Conservation (phyloP, 2,113 vertebrate genomes). For the Hippocampus barbouri region DNA sequence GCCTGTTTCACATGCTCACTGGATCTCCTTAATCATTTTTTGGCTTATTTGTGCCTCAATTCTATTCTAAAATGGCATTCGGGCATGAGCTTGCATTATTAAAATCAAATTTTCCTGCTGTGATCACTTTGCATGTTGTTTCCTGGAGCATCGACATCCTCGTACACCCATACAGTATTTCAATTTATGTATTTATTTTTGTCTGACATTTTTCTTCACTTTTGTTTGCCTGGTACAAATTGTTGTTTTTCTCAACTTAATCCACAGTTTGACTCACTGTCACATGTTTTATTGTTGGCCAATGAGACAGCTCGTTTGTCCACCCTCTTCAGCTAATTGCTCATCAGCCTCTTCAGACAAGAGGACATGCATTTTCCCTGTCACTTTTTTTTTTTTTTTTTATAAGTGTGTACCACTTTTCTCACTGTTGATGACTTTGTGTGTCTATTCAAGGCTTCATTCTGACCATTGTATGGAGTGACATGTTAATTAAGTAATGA, state of each 20-base stretch:
- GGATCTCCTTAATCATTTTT: background rate
- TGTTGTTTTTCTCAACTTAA: background rate
- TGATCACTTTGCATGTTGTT: background rate
- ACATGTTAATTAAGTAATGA: background rate
- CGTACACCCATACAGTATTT: background rate
- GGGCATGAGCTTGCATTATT: background rate
- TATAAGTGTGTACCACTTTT: constrained; percentile 2
- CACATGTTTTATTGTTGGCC: background rate
- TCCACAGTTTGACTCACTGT: background rate
- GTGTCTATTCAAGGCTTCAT: background rate
- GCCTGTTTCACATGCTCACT: constrained; percentile 1
- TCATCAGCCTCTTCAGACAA: constrained; percentile 9
- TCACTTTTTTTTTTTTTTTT: background rate
- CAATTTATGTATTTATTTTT: background rate
- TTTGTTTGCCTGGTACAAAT: background rate
- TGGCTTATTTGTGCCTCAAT: background rate
- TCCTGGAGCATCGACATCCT: background rate
- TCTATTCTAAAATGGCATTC: background rate
- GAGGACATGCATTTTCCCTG: background rate
- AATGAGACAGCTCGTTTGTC: background rate
- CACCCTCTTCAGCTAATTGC: constrained; percentile 8
- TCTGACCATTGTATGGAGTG: background rate
- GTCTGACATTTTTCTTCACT: background rate
- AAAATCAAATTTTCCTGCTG: background rate
- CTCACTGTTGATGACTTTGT: background rate